These are phyloP conservation scores for Archivesica marissinica DNA, from an alignment of 1,140 invertebrate genomes.

Conservation along the genomic window DNA sequence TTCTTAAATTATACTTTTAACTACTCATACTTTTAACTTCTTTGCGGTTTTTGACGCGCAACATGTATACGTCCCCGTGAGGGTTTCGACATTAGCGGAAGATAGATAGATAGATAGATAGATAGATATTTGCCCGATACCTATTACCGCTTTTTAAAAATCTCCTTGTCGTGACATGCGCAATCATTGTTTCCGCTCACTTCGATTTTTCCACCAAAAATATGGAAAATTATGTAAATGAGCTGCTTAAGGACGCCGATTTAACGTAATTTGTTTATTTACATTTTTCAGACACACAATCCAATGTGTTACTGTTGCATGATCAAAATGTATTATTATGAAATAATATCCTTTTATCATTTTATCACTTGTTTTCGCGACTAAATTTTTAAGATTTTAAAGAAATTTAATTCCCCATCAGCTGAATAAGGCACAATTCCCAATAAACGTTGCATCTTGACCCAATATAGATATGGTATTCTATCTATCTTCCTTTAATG, in stretches of 20 bases:
- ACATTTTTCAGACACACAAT: background rate
- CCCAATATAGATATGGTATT: no score
- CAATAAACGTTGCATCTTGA: background rate
- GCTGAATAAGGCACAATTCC: no score
- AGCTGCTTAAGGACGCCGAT: slow-evolving; percentile 26
- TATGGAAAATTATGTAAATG: slow-evolving; percentile 15
- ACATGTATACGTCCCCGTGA: no score
- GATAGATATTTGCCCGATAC: no score
- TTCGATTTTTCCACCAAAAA: background rate
- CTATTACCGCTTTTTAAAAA: no score
- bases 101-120: no score
- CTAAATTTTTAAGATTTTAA: background rate
- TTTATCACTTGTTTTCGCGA: slow-evolving; percentile 11
- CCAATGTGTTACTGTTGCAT: background rate
- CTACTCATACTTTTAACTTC: no score
- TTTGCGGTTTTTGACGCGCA: no score
- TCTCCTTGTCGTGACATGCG: no score
- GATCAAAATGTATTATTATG: background rate
- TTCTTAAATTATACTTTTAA: no score
- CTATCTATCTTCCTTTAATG: background rate
- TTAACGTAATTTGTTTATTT: slow-evolving; percentile 1
- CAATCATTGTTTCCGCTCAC: background rate
- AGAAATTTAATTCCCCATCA: background rate
- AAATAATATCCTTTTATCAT: background rate
- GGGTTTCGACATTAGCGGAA: no score